Base-by-base conservation (phyloP, 2,888 invertebrate species). In the Parnassius apollo region DNA sequence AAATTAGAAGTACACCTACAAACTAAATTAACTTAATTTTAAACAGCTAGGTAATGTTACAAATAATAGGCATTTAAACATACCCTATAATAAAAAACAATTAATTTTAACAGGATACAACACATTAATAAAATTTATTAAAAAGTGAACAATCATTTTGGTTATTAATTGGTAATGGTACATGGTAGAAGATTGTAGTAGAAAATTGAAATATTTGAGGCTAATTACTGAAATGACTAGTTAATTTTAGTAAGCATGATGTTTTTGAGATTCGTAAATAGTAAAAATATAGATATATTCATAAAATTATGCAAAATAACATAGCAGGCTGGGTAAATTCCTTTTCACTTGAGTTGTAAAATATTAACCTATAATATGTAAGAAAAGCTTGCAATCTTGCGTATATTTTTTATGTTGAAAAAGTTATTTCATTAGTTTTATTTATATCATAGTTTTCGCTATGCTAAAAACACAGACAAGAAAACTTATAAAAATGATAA, bases 121-220 rank as follows among this genome's bases (percentile, higher is more conserved):
- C 88, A 75, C 82, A 83, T 82, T 83, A 80, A 89, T 90, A 91
- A 88, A 91, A 89, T 91, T 89, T 88, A 80, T 87, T 86, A 87
- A 88, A 80, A 81, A 79, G 80, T 84, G 84, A 90, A 90, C 89
- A 90, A 89, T 88, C 68, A 75, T 82, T 90, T 91, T 91, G 90
- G 91, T 89, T 88, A 88, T 82, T 86, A 82, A 68, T 76, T 76
- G 77, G 77, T 75, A 73, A 69, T 61, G 67, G 64, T 72, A 68
- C 10, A 57, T 52, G 50, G 49, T 58, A 59, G 45, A 42, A 18
- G 18, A 74, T 82, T 82, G 80, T 80, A 81, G 82, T 76, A 70
- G 73, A 77, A 76, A 79, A 73, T 68, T 70, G 68, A 70, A 18
- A 50, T 4, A 35, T 69, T 76, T 75, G 44, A 56, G 48, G n/a